Base-by-base conservation (phyloP, 2,113 vertebrate species). In the Amblyopsis rosae region DNA sequence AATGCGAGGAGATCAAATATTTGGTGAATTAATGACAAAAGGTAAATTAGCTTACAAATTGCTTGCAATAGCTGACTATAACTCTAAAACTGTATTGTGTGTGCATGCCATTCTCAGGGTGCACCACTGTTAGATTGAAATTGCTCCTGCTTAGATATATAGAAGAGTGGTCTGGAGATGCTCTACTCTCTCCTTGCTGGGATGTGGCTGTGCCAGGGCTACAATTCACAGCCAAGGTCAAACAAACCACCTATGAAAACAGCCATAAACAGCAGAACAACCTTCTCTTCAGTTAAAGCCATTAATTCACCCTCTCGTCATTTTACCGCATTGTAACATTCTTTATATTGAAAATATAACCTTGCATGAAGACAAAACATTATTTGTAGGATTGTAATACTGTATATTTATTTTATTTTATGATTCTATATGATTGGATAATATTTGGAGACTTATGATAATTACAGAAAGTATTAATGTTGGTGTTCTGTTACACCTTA, bases 201-300 rank as follows among this genome's bases (percentile, higher is more conserved):
- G 58, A 63, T 16, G 55, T 57, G 62, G 82, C 64, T 77, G 70
- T 69, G 58, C 65, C 15, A 53, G 59, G 62, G 82, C 65, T 73
- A 80, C 77, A 85, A 79, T 85, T 80, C 77, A 82, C 49, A 55
- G 63, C 63, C 69, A 90, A 87, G 87, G 88, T 88, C 85, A 86
- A 79, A 78, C 72, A 72, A 77, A 72, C 62, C 74, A 81, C 60
- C 59, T 33, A 49, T 66, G 67, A 73, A 86, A 78, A 53, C 47
- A 50, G 45, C 58, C 16, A 66, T 58, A 57, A 77, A 76, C 16
- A 62, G 72, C 65, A 46, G 71, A 76, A 83, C 51, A 79, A 70
- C 50, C 63, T 46, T 6, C 16, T 54, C 35, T 35, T 12, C 59
- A 66, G 47, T 63, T 62, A 60, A 47, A 53, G 9, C 56, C 26